Evolutionary conservation across 2,797 vertebrate genomes (phyloP), one percentile per base, ranked within the genome.

Genomic region (Sebastes hubbsi): DNA sequence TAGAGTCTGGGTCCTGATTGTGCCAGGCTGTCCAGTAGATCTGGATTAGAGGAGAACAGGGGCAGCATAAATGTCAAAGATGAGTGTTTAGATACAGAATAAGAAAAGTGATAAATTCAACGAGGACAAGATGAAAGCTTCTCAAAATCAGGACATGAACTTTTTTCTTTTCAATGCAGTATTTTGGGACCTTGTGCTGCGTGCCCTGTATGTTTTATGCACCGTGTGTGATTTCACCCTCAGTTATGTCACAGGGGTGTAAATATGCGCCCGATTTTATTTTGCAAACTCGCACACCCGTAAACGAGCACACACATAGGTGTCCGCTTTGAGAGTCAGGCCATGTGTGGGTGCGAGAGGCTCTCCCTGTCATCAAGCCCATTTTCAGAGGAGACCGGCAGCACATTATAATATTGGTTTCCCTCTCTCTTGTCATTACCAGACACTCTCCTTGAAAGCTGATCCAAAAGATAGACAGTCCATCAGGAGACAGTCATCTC

Each of bases 401-500:
- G 89, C 85, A 87, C 92, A 96, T 96, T 96, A 96, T 95, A 95
- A 96, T 96, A 96, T 96, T 96, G 95, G 93, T 95, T 96, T 96
- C 94, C 93, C 82, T 89, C 94, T 87, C 91, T 89, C 91, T 91
- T 92, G 90, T 95, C 95, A 95, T 95, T 95, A 95, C 90, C 90
- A 93, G 92, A 95, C 93, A 93, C 94, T 95, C 94, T 96, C 92
- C 92, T 95, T 95, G 96, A 96, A 96, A 96, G 94, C 96, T 92
- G 95, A 97, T 96, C 95, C 95, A 95, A 94, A 92, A 96, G 96
- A 96, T 94, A 96, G 96, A 96, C 95, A 95, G 95, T 94, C 95
- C 95, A 96, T 96, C 96, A 96, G 94, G 93, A 95, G 94, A 94
- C 93, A 91, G 94, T 93, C 95, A 93, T 95, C 96, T 96, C 95